Percentiles rank a stretch among this genome's conserved stretches.
Evolutionary conservation across 2,888 invertebrate species (phyloP).

Genomic region (Bombyx huttoni): DNA sequence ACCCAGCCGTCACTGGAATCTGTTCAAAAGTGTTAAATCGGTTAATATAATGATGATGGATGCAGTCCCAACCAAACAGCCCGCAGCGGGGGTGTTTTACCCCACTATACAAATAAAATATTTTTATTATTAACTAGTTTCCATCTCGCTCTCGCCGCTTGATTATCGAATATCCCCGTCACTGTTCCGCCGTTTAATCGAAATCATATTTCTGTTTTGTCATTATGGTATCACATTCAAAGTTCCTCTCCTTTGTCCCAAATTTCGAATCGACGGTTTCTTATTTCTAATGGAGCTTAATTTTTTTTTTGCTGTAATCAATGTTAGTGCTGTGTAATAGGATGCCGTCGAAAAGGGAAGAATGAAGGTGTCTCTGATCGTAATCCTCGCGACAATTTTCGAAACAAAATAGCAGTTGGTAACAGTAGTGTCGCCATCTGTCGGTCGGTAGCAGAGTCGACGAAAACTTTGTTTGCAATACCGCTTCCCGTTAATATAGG

Average conservation of each 20-base stretch:
- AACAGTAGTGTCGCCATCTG: slow-evolving; percentile 42
- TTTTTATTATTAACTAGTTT: slow-evolving; percentile 67
- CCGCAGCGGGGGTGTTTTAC: slow-evolving; percentile 72
- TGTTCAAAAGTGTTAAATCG: slow-evolving; percentile 73
- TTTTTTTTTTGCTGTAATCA: slow-evolving; percentile 41
- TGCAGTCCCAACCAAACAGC: slow-evolving; percentile 63
- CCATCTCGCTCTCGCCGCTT: slow-evolving; percentile 38
- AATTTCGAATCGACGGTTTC: slow-evolving; percentile 60
- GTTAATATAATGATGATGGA: slow-evolving; percentile 73
- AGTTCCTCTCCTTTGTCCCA: slow-evolving; percentile 67
- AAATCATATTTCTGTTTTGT: slow-evolving; percentile 73
- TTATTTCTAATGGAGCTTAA: slow-evolving; percentile 56
- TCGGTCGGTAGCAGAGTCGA: slow-evolving; percentile 36
- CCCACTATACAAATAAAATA: slow-evolving; percentile 72
- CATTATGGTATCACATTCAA: slow-evolving; percentile 69
- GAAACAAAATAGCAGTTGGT: slow-evolving; percentile 8
- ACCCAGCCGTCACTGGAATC: slow-evolving; percentile 43
- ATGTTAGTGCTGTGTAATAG: slow-evolving; percentile 41
- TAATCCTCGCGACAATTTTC: neutral
- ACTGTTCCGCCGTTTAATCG: slow-evolving; percentile 61
- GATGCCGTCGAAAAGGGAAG: slow-evolving; percentile 18
- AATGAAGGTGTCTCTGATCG: neutral
- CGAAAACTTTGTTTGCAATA: slow-evolving; percentile 7
- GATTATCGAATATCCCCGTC: slow-evolving; percentile 27
- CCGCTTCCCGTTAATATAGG: slow-evolving; percentile 54